A percentile compares a stretch with the other conserved stretches of the same genome.
These are phyloP conservation scores for Macaca nemestrina DNA, from an alignment of 2,113 vertebrate species.

Conservation along the genomic window DNA sequence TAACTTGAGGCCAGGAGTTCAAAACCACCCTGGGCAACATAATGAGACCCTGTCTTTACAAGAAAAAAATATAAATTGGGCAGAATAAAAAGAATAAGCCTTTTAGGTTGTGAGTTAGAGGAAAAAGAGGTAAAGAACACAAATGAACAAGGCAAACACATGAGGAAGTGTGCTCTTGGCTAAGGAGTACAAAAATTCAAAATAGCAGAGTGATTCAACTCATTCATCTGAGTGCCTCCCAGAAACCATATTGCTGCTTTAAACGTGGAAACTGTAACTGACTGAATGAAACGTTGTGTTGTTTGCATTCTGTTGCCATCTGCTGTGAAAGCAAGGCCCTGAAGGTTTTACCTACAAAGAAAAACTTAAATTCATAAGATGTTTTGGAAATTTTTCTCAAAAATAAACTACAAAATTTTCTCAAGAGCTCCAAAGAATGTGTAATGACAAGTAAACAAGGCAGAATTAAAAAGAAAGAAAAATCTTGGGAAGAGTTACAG, in stretches of 20 bases:
- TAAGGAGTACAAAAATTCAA: not conserved
- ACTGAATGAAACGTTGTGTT: not conserved
- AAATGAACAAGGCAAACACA: not conserved
- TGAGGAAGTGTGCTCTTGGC: not conserved
- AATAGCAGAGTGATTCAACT: not conserved
- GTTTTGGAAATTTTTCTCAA: not conserved
- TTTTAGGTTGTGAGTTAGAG: not conserved
- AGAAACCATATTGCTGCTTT: not conserved
- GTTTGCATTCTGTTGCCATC: not conserved
- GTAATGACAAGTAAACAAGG: not conserved
- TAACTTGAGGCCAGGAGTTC: no score
- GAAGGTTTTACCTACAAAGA: not conserved
- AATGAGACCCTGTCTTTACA: no score
- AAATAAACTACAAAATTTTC: not conserved
- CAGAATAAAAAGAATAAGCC: not conserved
- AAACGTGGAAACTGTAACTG: not conserved
- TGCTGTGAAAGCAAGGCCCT: not conserved
- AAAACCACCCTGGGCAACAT: no score
- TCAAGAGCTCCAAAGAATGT: not conserved
- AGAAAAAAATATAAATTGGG: no score
- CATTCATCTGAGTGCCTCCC: not conserved
- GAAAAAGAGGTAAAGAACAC: not conserved
- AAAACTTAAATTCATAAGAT: not conserved
- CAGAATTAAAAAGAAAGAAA: not conserved
- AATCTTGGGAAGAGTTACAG: not conserved